Evolutionary conservation across 2,797 vertebrate species (phyloP), one percentile per base, ranked within the genome.

Genomic region (Notamacropus eugenii): DNA sequence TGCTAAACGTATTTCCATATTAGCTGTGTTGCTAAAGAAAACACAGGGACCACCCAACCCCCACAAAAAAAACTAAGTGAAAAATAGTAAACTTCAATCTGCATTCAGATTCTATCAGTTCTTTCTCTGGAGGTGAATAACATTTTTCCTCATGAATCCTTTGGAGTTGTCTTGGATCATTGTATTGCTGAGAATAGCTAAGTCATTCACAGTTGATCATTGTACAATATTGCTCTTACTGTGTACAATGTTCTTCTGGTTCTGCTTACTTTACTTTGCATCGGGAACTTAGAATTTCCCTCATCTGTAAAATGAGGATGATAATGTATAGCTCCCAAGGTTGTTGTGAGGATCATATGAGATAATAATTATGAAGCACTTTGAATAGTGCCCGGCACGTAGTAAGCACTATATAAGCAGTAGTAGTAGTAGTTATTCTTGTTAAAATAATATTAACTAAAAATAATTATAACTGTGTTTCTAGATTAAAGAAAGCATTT

Each of bases 401-500:
- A 62, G 55, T 54, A 91, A 95, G 12, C 31, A 94, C 52, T 92
- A n/a, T 16, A 19, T 91, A 29, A 28, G 29, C 6, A 2, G 28
- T 29, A 29, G 28, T 29, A 28, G 57, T 58, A 28, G 56, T 92
- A 52, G 56, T 87, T 92, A 55, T 27, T 58, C 29, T 74, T 90
- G 19, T 82, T 96, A 94, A 96, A 94, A 92, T 90, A 62, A 57
- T 34, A 0, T 92, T 91, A 95, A 31, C 62, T 58, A 56, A 92
- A 96, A 52, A n/a, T 93, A 67, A 59, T 46, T 92, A 94, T 95
- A 91, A 28, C 58, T 94, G 19, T 74, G 31, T 93, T 82, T 92
- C 50, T 93, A 54, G 46, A 29, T 95, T 96, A 91, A 13, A 95
- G 91, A 93, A 96, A 52, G 22, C 55, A 52, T 82, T 96, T 96